A percentile compares a stretch with the other conserved stretches of the same genome.
Evolutionary conservation across 35 echinoderm and acorn worm species (phyloP).

Genomic region (Ptychodera flava): DNA sequence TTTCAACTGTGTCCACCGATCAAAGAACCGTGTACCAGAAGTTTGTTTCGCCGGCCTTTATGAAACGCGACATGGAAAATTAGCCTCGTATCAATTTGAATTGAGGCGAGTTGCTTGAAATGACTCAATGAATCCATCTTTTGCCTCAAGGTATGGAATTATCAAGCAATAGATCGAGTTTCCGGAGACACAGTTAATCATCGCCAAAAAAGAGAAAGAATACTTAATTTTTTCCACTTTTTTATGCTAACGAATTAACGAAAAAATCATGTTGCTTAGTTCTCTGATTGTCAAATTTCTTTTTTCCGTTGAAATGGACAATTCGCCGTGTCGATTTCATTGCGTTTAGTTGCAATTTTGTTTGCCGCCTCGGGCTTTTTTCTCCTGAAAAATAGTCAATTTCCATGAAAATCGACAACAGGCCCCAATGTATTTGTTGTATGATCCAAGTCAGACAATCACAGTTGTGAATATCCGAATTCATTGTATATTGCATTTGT

Average conservation of each 20-base stretch:
- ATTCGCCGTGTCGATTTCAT: neutral
- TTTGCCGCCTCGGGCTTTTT: neutral
- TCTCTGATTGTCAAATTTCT: neutral
- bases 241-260: neutral
- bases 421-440: neutral
- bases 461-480: neutral
- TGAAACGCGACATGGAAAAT: neutral
- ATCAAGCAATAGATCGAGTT: neutral
- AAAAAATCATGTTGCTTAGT: too few relatives aligned
- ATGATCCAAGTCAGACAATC: too few relatives aligned
- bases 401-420: neutral
- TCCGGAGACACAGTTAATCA: neutral
- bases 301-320: neutral
- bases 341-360: neutral
- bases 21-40: too few relatives aligned
- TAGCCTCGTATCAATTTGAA: neutral
- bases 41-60: neutral
- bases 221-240: neutral
- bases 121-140: neutral
- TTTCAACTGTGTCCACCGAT: neutral
- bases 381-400: neutral
- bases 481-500: neutral
- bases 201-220: neutral
- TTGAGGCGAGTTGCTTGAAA: neutral
- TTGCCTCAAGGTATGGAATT: neutral